Percentiles rank a stretch among this genome's conserved stretches.
Conservation (phyloP, 2,888 invertebrate species). For the Sphecodes monilicornis region DNA sequence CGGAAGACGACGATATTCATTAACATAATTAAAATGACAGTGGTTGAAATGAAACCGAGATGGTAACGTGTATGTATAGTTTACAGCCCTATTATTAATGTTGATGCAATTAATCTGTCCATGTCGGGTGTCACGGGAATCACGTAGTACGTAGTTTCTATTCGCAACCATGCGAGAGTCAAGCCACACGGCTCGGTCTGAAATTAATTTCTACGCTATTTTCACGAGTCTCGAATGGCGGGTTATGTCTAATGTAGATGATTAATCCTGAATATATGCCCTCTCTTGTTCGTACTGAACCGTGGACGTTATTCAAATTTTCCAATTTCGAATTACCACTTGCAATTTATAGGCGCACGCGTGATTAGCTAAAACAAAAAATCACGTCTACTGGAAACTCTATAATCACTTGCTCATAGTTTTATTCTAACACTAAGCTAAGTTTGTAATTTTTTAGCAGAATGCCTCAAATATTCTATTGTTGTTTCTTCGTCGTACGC, state of each 20-base stretch:
- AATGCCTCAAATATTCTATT: not conserved
- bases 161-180: constrained; percentile 39
- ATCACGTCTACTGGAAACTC: not conserved
- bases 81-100: constrained; percentile 63
- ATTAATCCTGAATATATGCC: constrained; percentile 44
- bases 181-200: constrained; percentile 28
- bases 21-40: constrained; percentile 64
- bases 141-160: constrained; percentile 39
- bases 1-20: constrained; percentile 53
- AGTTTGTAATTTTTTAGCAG: not conserved
- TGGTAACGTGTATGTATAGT: constrained; percentile 45
- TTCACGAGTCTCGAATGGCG: constrained; percentile 25
- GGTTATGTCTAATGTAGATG: constrained; percentile 43
- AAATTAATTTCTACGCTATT: constrained; percentile 62
- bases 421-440: not conserved
- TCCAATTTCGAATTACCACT: not conserved
- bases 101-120: constrained; percentile 67
- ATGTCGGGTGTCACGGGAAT: constrained; percentile 58
- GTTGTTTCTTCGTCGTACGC: too few relatives aligned
- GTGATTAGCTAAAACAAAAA: not conserved
- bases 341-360: not conserved
- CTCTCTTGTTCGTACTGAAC: not conserved
- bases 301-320: not conserved
- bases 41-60: constrained; percentile 56
- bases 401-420: not conserved